Evolutionary conservation across 1,140 invertebrate species (phyloP), one percentile per base, ranked within the genome.

Genomic region (Gonatopus flavifemur): DNA sequence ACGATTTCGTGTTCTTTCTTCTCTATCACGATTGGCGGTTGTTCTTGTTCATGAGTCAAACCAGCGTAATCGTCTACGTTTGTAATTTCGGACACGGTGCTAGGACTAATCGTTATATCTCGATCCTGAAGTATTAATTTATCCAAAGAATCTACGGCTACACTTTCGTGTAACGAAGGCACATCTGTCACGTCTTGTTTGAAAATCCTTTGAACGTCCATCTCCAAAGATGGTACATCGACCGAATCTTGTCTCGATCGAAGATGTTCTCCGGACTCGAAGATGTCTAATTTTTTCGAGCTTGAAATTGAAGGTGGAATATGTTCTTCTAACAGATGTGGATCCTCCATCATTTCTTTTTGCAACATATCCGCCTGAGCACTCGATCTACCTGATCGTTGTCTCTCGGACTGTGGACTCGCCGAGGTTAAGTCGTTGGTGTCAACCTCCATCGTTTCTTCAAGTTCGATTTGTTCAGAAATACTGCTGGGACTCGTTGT

Each of bases 401-500:
- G 12, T 49, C 57, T 70, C 25, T 68, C 66, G 0, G 52, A 67
- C 5, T 49, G 49, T 10, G 15, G 52, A 30, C 59, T 60, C n/a
- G n/a, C n/a, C 12, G 48, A 45, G 0, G 37, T 38, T 8, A 58
- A 12, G 13, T 62, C 60, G 21, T 54, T 62, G 3, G 56, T 65
- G 8, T 66, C 56, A 0, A 69, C 20, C 9, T 67, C 66, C 3
- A 59, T 47, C 0, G 57, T 49, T 7, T 64, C 68, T 45, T 74
- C 70, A 2, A 72, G 39, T 9, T 73, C 72, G 20, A 70, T 62
- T 20, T 68, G 67, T 13, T 76, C 74, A 10, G 72, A 77, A 33
- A 72, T 70, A 46, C 70, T 78, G 21, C 70, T 75, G 0, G 74
- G 68, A 43, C 74, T 76, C 41, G 74, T 57, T 7, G 71, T 72